phyloP scores from a whole-genome alignment of 2,797 vertebrate species.

The Danio tinwini region DNA sequence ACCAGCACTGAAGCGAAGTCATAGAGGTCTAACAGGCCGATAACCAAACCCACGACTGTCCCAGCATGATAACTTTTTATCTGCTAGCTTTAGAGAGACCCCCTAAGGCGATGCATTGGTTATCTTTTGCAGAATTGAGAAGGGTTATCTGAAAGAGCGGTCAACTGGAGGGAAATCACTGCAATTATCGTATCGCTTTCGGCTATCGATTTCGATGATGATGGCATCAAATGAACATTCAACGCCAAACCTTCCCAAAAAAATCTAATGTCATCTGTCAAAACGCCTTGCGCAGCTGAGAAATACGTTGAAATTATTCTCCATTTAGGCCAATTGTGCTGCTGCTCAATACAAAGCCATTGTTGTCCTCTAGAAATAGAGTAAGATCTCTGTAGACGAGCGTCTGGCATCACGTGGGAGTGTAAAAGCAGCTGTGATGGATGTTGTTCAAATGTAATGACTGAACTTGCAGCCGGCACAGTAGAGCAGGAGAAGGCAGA shows the following conservation, averaged over 20 bases:
- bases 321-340: slow-evolving; percentile 53
- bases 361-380: slow-evolving; percentile 49
- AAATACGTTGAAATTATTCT: slow-evolving; percentile 50
- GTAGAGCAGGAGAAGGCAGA: slow-evolving; percentile 43
- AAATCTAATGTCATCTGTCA: slow-evolving; percentile 16
- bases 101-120: slow-evolving; percentile 44
- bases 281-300: slow-evolving; percentile 33
- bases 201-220: slow-evolving; percentile 40
- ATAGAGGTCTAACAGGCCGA: slow-evolving; percentile 9
- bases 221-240: slow-evolving; percentile 27
- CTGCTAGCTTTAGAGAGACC: slow-evolving; percentile 34
- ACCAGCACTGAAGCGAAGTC: neutral
- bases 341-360: slow-evolving; percentile 54
- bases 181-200: slow-evolving; percentile 48
- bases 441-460: slow-evolving; percentile 53
- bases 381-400: slow-evolving; percentile 50
- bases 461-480: slow-evolving; percentile 49
- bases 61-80: slow-evolving; percentile 40
- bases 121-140: slow-evolving; percentile 28
- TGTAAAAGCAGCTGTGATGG: slow-evolving; percentile 52
- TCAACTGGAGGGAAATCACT: slow-evolving; percentile 11
- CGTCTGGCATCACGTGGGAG: slow-evolving; percentile 24
- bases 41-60: slow-evolving; percentile 7
- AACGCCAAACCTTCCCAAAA: slow-evolving; percentile 47
- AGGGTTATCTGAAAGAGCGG: slow-evolving; percentile 44